Evolutionary conservation across 2,888 invertebrate species (phyloP), one percentile per base, ranked within the genome.

Genomic region (Scrobipalpa costella): DNA sequence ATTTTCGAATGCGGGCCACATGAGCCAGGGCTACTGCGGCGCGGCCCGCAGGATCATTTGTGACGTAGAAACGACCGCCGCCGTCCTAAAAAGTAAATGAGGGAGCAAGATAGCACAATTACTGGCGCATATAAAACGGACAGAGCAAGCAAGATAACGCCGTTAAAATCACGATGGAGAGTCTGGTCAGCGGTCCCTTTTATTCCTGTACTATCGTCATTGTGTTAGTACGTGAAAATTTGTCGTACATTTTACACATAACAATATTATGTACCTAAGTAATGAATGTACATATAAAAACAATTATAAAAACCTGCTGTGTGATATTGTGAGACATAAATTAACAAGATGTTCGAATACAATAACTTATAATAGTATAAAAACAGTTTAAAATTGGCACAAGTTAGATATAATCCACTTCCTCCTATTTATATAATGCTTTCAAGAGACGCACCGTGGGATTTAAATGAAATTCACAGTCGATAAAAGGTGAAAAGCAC

Each of bases 1-100:
- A 84, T 85, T 85, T 84, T 80, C 78, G 77, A 78, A 80, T 79
- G 84, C 79, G 83, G 80, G 77, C 73, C 34, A 13, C 55, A 15
- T 27, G 27, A 76, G 74, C 78, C 79, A 75, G 77, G 74, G 79
- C 80, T 78, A 77, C 78, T 79, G 72, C 66, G 75, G 72, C 72
- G 69, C 69, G 71, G 71, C 71, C 73, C 67, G 64, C 63, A 59
- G 62, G 44, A 64, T 60, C 62, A 64, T 64, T 63, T 64, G 63
- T 69, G 69, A 71, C 69, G 66, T 70, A 63, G 64, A 67, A 69
- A 68, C 69, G 69, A 61, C 67, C 66, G 61, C 27, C 49, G 59
- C 57, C 40, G 63, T 64, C 67, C 68, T 63, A 65, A 65, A 69
- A 67, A 67, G 66, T 66, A 68, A 69, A 71, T 69, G 69, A 68